A percentile compares a stretch with the other conserved stretches of the same genome.
phyloP scores from a whole-genome alignment of 2,797 vertebrate species.

The Oryzias sinensis region DNA sequence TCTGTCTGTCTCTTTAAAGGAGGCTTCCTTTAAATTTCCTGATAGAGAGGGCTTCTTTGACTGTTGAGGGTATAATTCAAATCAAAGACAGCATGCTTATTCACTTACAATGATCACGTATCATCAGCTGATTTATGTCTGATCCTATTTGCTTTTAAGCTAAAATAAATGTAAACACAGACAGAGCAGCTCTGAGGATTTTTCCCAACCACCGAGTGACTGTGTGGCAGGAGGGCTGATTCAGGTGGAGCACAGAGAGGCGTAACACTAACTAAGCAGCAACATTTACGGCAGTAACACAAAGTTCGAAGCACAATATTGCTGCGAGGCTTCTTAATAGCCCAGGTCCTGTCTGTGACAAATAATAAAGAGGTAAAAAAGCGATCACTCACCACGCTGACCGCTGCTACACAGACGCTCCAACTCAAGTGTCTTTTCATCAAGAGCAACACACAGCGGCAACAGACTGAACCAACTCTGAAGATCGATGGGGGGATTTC shows the following conservation, averaged over 20 bases:
- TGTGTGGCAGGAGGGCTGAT: no score
- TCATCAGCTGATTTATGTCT: no score
- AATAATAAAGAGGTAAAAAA: slow-evolving; percentile 1
- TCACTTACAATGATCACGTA: no score
- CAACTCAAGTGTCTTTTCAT: slow-evolving; percentile 55
- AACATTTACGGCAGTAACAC: not conserved
- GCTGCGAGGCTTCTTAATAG: not conserved
- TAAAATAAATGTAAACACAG: no score
- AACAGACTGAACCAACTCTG: slow-evolving; percentile 70
- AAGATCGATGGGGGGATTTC: slow-evolving; percentile 1
- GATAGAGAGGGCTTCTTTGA: not conserved
- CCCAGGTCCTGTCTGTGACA: not conserved
- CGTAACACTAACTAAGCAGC: slow-evolving; percentile 22
- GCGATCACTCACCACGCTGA: slow-evolving; percentile 42
- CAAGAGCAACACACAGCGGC: slow-evolving; percentile 69
- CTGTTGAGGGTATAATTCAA: no score
- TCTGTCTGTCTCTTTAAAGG: slow-evolving; percentile 15
- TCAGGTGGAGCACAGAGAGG: slow-evolving; percentile 8
- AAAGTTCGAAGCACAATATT: fast-evolving
- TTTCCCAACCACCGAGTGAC: no score
- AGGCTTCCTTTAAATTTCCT: slow-evolving; percentile 34
- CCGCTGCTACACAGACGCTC: slow-evolving; percentile 34
- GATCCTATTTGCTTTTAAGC: no score
- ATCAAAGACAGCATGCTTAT: no score
- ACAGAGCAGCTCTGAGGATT: no score